Evolutionary conservation across 37 sponge, comb jelly and placozoan genomes (phyloP), one percentile per base, ranked within the genome.

Genomic region (Halisarca cf. caerulea): DNA sequence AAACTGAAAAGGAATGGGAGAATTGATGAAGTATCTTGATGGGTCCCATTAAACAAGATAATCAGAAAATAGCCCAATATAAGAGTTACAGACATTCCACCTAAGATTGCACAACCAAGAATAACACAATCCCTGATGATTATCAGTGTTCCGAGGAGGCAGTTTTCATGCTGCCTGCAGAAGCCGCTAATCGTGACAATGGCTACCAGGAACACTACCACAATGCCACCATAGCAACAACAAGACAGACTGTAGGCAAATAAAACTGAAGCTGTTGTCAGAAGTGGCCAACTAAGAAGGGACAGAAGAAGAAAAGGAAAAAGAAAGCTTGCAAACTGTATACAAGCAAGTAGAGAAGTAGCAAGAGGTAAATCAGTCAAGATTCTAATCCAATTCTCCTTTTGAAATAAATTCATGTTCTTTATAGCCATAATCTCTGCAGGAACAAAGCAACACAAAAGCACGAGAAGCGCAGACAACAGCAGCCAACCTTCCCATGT

Each of bases 191-290:
- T 39, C 9, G 45, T 43, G 9, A 74, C 45, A 36, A 74, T 24
- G 45, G 77, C 77, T 24, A 74, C 77, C 8, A 74, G 11, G 45
- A 74, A 43, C 1, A 74, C 45, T 11, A 74, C 42, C 38, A 74
- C 21, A 20, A 74, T 43, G 18, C 42, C 42, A 2, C 77, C 77
- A 43, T 74, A 74, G 45, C 77, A 40, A 74, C 45, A 74, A 40
- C 41, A 74, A 2, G 77, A 74, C 0, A 74, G 77, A 37, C 77
- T 74, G 77, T 74, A 74, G 14, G 77, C 77, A 41, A 74, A 39
- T 1, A 74, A 3, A 37, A 74, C 77, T 2, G 42, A n/a, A 24
- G 77, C 39, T 25, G 77, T 74, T 21, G 77, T 74, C 21, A 74
- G 77, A 4, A 74, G 14, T 42, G 77, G 77, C 77, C 77, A 74